A percentile compares a stretch with the other conserved stretches of the same genome.
Conservation (phyloP, 2,797 vertebrate species). For the Denticeps clupeoides region DNA sequence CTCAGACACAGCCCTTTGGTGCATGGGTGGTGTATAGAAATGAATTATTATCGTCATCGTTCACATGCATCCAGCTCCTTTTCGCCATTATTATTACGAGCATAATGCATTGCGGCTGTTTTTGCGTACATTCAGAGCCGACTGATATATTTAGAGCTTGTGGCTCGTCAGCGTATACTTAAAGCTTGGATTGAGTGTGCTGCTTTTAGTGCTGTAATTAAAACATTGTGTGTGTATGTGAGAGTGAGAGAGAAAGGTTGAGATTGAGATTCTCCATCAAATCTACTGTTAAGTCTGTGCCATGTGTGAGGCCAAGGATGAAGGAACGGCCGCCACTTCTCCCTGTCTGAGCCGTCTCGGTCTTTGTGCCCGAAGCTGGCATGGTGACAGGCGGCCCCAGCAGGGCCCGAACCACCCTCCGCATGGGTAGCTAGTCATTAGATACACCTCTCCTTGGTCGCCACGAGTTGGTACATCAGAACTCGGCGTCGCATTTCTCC, state of each 20-base stretch:
- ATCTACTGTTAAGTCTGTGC: too few relatives aligned
- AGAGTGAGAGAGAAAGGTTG: not conserved
- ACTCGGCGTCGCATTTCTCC: slow-evolving; percentile 46
- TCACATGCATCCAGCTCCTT: too few relatives aligned
- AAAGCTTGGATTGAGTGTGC: slow-evolving; percentile 46
- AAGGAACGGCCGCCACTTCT: slow-evolving; percentile 37
- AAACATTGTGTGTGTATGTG: slow-evolving; percentile 25
- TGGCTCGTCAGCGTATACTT: slow-evolving; percentile 42
- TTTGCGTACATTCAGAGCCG: slow-evolving; percentile 38
- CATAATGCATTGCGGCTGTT: slow-evolving; percentile 34
- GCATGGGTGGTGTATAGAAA: too few relatives aligned
- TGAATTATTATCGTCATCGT: too few relatives aligned
- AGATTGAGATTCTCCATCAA: too few relatives aligned
- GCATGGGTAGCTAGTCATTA: slow-evolving; percentile 55
- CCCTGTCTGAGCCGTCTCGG: slow-evolving; percentile 36
- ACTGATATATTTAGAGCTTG: slow-evolving; percentile 43
- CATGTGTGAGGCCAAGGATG: slow-evolving; percentile 24
- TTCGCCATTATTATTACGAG: slow-evolving; percentile 16
- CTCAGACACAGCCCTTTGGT: too few relatives aligned
- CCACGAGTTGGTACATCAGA: slow-evolving; percentile 39
- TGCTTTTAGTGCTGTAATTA: slow-evolving; percentile 54
- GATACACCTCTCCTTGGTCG: slow-evolving; percentile 37
- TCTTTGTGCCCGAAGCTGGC: slow-evolving; percentile 36
- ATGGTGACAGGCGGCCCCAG: slow-evolving; percentile 39
- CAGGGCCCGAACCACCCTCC: slow-evolving; percentile 43